Base-by-base conservation (phyloP, 2,797 vertebrate species). In the Catamblyrhynchus diadema region DNA sequence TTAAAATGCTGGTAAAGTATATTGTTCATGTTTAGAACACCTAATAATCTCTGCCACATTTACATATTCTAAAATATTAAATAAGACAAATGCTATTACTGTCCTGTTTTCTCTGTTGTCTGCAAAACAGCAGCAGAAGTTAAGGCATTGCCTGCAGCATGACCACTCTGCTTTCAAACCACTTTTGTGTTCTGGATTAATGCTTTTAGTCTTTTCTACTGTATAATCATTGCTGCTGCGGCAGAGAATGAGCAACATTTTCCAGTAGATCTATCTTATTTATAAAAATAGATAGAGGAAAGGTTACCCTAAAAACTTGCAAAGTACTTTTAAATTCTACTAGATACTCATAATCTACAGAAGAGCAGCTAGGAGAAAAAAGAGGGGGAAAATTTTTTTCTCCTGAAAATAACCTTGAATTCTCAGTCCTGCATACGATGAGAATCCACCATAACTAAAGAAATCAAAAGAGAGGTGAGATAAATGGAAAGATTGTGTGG, bases 61-160 rank as follows among this genome's bases (percentile, higher is more conserved):
- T 86, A 75, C 37, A 88, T 48, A 79, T 73, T 92, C 25, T 69
- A 84, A 86, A 90, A 92, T 93, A 95, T 61, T 81, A 62, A 94
- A 88, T 87, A 73, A 50, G 67, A 95, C 74, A 93, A 95, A 86
- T 56, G 79, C 45, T 89, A 72, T 54, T 59, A 71, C 41, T 94
- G 71, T 54, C 71, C 67, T 82, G 84, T 86, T 94, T 95, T 94
- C 69, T 83, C 57, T 89, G 56, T 51, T 92, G 65, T 88, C 60
- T 90, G 74, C 80, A 86, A 79, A 95, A 95, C 83, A 88, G 81
- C 88, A 95, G 95, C 93, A 96, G 95, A 95, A 94, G 90, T 90
- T 95, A 95, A 94, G 78, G 67, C 81, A 93, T 83, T 56, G 95
- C 93, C 94, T 97, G 81, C 90, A 96, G 94, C 93, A 93, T 39